Evolutionary conservation across 53 echinoderm and acorn worm genomes (phyloP).

Genomic region (Stichopus horrens): DNA sequence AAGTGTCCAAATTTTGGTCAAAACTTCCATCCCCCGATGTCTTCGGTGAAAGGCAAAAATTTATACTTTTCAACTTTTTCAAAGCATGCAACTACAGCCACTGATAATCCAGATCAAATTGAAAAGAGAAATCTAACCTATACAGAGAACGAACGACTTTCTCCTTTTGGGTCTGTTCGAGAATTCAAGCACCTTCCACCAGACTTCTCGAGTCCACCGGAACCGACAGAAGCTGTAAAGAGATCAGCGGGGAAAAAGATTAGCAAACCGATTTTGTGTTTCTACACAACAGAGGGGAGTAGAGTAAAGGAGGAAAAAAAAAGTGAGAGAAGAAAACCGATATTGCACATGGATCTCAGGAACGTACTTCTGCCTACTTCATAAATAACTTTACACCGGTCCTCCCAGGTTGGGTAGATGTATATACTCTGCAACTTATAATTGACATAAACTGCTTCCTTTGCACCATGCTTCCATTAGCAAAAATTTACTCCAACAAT

Average conservation of each 20-base stretch:
- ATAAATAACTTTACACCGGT: too few species aligned
- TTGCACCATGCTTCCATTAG: too few species aligned
- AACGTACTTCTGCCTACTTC: too few species aligned
- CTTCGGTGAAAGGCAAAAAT: neutral
- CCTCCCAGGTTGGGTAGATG: too few species aligned
- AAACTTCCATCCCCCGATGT: neutral
- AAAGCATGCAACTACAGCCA: neutral
- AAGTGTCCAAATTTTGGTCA: too few species aligned
- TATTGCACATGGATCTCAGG: too few species aligned
- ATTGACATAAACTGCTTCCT: too few species aligned
- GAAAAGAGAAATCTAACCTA: constrained; percentile 3
- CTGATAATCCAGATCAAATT: neutral
- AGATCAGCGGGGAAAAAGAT: neutral
- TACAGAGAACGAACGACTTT: neutral
- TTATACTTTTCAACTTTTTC: neutral
- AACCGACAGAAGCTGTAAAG: neutral
- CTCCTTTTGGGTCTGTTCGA: neutral
- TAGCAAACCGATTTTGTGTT: neutral
- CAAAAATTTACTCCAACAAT: too few species aligned
- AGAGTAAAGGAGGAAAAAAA: too few species aligned
- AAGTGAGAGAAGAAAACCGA: too few species aligned
- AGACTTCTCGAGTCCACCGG: neutral
- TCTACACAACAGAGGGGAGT: too few species aligned
- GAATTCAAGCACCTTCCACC: neutral
- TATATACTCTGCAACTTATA: too few species aligned